phyloP scores from a whole-genome alignment of 2,113 vertebrate species.

The Protobothrops mucrosquamatus region DNA sequence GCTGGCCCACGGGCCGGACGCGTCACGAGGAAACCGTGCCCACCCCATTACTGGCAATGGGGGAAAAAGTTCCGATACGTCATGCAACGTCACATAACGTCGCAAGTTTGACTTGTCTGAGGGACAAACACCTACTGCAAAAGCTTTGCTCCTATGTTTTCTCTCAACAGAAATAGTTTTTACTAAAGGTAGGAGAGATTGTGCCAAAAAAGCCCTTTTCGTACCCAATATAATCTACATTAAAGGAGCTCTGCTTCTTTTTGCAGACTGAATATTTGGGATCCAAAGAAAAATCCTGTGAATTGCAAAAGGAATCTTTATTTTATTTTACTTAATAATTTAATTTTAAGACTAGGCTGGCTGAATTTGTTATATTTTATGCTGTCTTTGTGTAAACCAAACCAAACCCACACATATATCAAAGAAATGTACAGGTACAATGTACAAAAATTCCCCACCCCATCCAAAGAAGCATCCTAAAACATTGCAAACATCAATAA shows the following conservation, averaged over 20 bases:
- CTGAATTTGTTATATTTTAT: neutral
- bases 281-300: neutral
- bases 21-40: too few relatives aligned
- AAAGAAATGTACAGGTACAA: neutral
- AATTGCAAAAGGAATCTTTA: neutral
- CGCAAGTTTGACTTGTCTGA: too few relatives aligned
- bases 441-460: neutral
- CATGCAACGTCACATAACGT: too few relatives aligned
- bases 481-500: neutral
- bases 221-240: neutral
- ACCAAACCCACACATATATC: neutral
- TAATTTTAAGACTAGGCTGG: neutral
- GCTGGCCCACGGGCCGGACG: too few relatives aligned
- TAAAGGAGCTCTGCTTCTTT: neutral
- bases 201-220: neutral
- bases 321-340: neutral
- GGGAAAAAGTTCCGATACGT: too few relatives aligned
- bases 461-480: neutral
- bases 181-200: neutral
- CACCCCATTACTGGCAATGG: too few relatives aligned
- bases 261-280: neutral
- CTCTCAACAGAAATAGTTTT: neutral
- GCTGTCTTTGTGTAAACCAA: neutral
- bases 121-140: neutral
- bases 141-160: neutral